phyloP scores from a whole-genome alignment of 2,113 vertebrate genomes.

The Semnornis frantzii region DNA sequence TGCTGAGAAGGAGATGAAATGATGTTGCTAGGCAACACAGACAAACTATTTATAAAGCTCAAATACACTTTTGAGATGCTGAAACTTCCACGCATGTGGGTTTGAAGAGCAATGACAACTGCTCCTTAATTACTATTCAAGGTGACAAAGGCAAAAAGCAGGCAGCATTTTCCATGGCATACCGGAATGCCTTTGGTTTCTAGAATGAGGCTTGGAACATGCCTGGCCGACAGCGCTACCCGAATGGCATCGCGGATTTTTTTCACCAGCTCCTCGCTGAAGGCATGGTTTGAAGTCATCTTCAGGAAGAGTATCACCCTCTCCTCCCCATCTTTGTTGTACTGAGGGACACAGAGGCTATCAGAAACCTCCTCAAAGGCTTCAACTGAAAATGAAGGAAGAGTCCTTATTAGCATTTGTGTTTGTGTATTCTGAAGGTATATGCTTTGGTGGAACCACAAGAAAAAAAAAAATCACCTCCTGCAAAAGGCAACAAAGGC shows the following conservation, averaged over 20 bases:
- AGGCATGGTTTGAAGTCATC: constrained; percentile 83
- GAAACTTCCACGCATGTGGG: constrained; percentile 30
- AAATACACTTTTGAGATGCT: constrained; percentile 39
- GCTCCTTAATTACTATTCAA: constrained; percentile 63
- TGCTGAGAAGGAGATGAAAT: constrained; percentile 9
- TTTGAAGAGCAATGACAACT: constrained; percentile 47
- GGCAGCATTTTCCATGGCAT: constrained; percentile 49
- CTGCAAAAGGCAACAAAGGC: neutral
- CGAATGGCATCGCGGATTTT: constrained; percentile 85
- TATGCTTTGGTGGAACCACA: neutral
- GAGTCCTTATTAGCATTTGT: accelerated
- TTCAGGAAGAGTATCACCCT: constrained; percentile 93
- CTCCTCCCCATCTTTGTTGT: constrained; percentile 89
- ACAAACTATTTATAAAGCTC: constrained; percentile 65
- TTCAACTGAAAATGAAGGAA: constrained; percentile 81
- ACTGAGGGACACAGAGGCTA: constrained; percentile 95
- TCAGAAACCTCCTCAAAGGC: constrained; percentile 94
- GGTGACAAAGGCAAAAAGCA: constrained; percentile 35
- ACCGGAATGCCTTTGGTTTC: constrained; percentile 95
- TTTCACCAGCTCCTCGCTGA: constrained; percentile 78
- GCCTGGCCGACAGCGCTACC: constrained; percentile 86
- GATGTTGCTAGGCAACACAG: constrained; percentile 50
- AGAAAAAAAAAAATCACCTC: neutral
- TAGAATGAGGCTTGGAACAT: constrained; percentile 90
- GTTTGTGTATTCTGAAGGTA: accelerated